These are phyloP conservation scores for Otocyon megalotis DNA, from an alignment of 2,113 vertebrate species.

Conservation along the genomic window DNA sequence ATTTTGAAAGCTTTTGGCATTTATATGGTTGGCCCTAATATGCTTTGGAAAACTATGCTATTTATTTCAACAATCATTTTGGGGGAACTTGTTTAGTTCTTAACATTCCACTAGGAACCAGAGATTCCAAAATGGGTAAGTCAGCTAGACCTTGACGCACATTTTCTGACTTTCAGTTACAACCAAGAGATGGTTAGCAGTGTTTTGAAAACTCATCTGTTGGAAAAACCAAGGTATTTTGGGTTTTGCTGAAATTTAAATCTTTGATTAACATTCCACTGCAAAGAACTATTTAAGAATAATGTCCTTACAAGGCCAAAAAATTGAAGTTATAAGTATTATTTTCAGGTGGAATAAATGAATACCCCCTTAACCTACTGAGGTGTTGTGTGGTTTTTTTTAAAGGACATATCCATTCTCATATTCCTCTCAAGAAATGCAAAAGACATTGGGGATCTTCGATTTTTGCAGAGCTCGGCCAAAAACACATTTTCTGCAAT, in stretches of 20 bases:
- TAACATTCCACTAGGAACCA: not conserved
- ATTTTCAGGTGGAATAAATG: slow-evolving; percentile 25
- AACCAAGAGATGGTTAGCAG: not conserved
- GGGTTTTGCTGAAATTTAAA: slow-evolving; percentile 18
- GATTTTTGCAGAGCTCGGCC: not conserved
- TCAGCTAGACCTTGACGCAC: not conserved
- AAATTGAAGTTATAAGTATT: not conserved
- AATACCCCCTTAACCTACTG: not conserved
- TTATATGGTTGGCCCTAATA: not conserved
- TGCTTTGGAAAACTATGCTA: not conserved
- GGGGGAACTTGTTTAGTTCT: not conserved
- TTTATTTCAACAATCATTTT: slow-evolving; percentile 39
- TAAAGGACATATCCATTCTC: not conserved
- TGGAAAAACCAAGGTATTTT: not conserved
- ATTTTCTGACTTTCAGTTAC: not conserved
- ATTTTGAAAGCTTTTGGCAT: slow-evolving; percentile 6
- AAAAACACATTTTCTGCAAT: not conserved
- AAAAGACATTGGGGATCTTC: not conserved
- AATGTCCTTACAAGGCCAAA: not conserved
- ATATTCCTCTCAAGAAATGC: slow-evolving; percentile 30
- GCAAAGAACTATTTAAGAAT: slow-evolving; percentile 51
- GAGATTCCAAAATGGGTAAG: not conserved
- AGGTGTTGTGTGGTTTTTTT: not conserved
- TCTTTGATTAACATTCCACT: slow-evolving; percentile 19
- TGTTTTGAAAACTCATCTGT: not conserved